Evolutionary conservation across 2,113 vertebrate genomes (phyloP).

Genomic region (Cyanoramphus novaezelandiae): DNA sequence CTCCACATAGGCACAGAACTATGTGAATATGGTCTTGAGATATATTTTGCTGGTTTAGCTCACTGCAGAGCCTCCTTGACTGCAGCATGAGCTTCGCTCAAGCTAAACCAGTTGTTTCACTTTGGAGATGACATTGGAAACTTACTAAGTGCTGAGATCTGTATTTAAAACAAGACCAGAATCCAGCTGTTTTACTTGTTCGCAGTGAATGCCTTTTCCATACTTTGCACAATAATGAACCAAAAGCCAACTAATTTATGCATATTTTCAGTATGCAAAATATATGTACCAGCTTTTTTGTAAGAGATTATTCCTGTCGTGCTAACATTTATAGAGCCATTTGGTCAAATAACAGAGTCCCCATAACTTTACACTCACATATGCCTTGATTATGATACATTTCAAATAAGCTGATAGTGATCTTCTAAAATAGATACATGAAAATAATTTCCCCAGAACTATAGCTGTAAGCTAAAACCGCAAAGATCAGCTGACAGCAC

Average conservation of each 20-base stretch:
- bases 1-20: background rate
- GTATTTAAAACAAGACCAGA: background rate
- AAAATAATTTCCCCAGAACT: slow-evolving; percentile 34
- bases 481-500: slow-evolving; percentile 48
- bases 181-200: slow-evolving; percentile 34
- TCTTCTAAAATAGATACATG: slow-evolving; percentile 53
- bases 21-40: background rate
- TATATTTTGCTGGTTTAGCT: background rate
- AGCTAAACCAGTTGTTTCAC: background rate
- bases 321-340: background rate
- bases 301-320: background rate
- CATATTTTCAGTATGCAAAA: background rate
- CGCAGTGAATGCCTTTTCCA: background rate
- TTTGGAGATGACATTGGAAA: background rate
- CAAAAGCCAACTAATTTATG: background rate
- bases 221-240: slow-evolving; percentile 14
- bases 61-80: background rate
- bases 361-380: background rate
- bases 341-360: background rate
- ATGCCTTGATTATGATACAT: background rate
- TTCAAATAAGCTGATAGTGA: slow-evolving; percentile 38
- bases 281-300: background rate
- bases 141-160: background rate
- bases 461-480: slow-evolving; percentile 36
- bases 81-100: background rate